Evolutionary conservation across 2,888 invertebrate species (phyloP).

Genomic region (Calephelis perditalis): DNA sequence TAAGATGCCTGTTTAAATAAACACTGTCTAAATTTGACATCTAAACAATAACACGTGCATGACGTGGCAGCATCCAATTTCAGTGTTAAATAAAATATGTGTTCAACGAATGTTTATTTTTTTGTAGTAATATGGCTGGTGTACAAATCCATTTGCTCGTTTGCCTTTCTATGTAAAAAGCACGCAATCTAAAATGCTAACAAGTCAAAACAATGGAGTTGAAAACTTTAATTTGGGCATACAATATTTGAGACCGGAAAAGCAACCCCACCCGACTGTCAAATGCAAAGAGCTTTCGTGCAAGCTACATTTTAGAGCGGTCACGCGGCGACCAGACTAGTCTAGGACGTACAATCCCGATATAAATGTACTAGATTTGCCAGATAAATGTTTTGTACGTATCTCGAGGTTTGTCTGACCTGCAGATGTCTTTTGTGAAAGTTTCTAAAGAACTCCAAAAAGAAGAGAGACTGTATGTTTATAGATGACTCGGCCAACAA

Average conservation of each 20-base stretch:
- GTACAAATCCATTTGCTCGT: too few species aligned
- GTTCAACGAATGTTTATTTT: too few species aligned
- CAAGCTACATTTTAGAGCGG: slow-evolving; percentile 58
- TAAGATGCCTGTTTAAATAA: too few species aligned
- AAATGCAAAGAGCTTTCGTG: slow-evolving; percentile 64
- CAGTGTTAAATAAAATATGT: too few species aligned
- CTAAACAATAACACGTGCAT: too few species aligned
- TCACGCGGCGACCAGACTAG: slow-evolving; percentile 45
- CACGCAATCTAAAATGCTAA: slow-evolving; percentile 37
- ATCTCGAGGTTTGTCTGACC: background rate
- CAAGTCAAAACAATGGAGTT: slow-evolving; percentile 49
- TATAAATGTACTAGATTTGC: slow-evolving; percentile 20
- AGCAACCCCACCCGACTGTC: slow-evolving; percentile 49
- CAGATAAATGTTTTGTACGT: background rate
- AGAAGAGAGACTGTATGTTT: background rate
- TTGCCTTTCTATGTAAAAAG: slow-evolving; percentile 8
- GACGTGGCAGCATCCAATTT: too few species aligned
- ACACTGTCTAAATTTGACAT: too few species aligned
- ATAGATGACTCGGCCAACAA: too few species aligned
- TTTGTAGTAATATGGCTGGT: too few species aligned
- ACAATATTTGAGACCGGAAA: slow-evolving; percentile 58
- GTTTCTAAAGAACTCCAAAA: background rate
- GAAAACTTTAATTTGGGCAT: slow-evolving; percentile 55
- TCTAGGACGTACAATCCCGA: slow-evolving; percentile 33
- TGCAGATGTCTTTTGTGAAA: slow-evolving; percentile 1